phyloP scores from a whole-genome alignment of 2,797 vertebrate species.

The Synanceia verrucosa region DNA sequence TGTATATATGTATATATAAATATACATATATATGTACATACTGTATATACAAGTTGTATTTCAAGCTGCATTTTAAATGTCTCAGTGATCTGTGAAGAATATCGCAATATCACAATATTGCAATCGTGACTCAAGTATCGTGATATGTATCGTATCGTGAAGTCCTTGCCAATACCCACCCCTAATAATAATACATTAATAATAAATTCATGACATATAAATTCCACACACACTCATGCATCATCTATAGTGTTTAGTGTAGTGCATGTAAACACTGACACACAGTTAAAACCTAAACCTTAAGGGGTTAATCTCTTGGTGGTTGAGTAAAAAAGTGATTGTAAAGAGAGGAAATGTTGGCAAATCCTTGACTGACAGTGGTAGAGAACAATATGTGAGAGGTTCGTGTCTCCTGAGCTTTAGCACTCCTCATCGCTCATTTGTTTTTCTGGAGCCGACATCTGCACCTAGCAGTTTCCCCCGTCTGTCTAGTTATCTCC shows the following conservation, averaged over 20 bases:
- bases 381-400: slow-evolving; percentile 2
- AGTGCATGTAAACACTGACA: background rate
- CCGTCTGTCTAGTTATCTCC: slow-evolving; percentile 24
- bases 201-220: too few relatives aligned
- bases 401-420: slow-evolving; percentile 15
- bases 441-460: slow-evolving; percentile 22
- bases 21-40: too few relatives aligned
- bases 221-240: background rate
- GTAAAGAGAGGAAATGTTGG: background rate
- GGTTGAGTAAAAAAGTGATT: background rate
- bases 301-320: background rate
- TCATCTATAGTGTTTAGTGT: background rate
- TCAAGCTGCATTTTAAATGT: too few relatives aligned
- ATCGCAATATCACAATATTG: too few relatives aligned
- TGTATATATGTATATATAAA: too few relatives aligned
- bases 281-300: background rate
- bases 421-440: slow-evolving; percentile 13
- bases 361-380: slow-evolving; percentile 19
- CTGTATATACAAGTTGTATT: too few relatives aligned
- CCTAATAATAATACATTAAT: too few relatives aligned
- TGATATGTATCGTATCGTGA: too few relatives aligned
- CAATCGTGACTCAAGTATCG: too few relatives aligned
- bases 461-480: slow-evolving; percentile 24
- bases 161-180: too few relatives aligned
- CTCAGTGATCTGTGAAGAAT: too few relatives aligned